Evolutionary conservation across 64 coral and sea anemone genomes (phyloP), one percentile per base, ranked within the genome.

Genomic region (Dendrophyllia cribrosa): DNA sequence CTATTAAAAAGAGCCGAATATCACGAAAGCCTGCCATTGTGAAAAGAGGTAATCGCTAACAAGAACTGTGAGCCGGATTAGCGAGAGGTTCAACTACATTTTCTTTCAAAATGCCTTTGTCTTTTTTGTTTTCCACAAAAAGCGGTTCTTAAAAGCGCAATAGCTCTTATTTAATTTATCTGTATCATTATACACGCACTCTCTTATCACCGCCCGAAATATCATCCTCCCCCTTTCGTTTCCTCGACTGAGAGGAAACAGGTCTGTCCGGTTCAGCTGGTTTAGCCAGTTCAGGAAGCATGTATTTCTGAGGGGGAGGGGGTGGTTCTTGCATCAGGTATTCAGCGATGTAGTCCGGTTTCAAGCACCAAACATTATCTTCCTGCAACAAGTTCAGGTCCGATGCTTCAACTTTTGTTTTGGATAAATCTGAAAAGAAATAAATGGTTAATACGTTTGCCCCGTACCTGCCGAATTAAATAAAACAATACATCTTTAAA

Each of bases 321-420:
- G 87, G 74, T 65, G 95, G 95, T 10, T 94, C 95, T 75, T 97
- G 95, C 95, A 97, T 97, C 67, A 97, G 68, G 58, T 86, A 97
- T 68, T 97, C 95, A 13, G 95, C 95, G 51, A 97, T 97, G 75
- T 91, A 97, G 43, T 97, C 95, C 14, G 95, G 95, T 56, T 97
- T 97, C 16, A 97, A 68, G 19, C 93, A 72, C 95, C 91, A 94
- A 66, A 97, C 82, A 9, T 88, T 72, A 24, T 83, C 76, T 1
- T 25, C 22, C 26, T 91, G 87, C 23, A 97, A 75, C 22, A 19
- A 16, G 4, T 58, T 53, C 43, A 97, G 78, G 24, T 97, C 92
- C 52, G 90, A 51, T 11, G 70, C 74, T 45, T 70, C 77, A 46
- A 77, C 59, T 88, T 94, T 94, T 70, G 67, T 66, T 84, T 91